phyloP scores from a whole-genome alignment of 2,797 vertebrate genomes.

The Stomatorhinus walkeri region DNA sequence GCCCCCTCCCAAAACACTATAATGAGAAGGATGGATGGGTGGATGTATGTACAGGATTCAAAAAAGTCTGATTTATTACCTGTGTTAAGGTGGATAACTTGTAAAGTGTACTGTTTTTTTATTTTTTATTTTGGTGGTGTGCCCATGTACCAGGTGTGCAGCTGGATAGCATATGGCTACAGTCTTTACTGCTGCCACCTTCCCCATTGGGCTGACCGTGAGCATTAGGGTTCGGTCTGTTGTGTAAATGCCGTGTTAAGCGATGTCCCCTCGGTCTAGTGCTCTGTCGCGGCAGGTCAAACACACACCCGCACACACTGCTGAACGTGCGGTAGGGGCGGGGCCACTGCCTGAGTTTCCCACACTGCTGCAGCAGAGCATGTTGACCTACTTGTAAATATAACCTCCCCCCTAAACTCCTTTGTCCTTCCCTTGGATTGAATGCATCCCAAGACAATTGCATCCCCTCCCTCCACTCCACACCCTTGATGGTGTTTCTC shows the following conservation, averaged over 20 bases:
- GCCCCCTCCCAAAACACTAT: not conserved
- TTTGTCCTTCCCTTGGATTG: conserved; percentile 41
- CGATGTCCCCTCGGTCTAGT: not conserved
- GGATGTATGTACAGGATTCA: not conserved
- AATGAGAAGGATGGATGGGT: not conserved
- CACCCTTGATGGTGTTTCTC: not conserved
- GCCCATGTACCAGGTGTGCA: not conserved
- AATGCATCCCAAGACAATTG: conserved; percentile 27
- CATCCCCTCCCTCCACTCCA: not conserved
- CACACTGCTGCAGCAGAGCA: conserved; percentile 40
- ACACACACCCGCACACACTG: not conserved
- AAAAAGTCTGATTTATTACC: not conserved
- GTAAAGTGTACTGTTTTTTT: not conserved
- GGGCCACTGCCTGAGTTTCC: conserved; percentile 38
- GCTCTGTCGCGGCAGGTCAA: not conserved
- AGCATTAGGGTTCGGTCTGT: not conserved
- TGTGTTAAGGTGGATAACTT: not conserved
- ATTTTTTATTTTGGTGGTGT: not conserved
- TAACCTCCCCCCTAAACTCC: conserved; percentile 40
- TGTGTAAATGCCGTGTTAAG: not conserved
- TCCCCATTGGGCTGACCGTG: not conserved
- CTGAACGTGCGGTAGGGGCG: not conserved
- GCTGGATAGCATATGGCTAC: not conserved
- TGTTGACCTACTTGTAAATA: conserved; percentile 52
- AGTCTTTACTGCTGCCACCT: not conserved